A percentile compares a stretch with the other conserved stretches of the same genome.
Conservation (phyloP, 2,113 vertebrate species). For the Alethe diademata region DNA sequence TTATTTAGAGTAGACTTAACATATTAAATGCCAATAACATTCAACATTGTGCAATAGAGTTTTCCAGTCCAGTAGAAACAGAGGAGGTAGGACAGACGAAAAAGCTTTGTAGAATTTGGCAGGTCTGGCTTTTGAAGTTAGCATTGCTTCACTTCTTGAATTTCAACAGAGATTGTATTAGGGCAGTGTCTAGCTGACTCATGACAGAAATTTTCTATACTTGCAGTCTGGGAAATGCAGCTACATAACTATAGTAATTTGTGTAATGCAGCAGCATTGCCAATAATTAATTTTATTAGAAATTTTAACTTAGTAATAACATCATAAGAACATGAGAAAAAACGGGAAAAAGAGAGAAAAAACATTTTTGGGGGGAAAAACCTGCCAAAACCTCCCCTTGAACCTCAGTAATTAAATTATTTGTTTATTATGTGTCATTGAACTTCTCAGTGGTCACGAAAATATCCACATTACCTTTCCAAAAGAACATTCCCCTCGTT, state of each 20-base stretch:
- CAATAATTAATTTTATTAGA: not conserved
- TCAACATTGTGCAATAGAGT: not conserved
- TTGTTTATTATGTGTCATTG: conserved; percentile 48
- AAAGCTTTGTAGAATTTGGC: not conserved
- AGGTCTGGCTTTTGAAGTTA: not conserved
- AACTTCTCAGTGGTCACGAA: conserved; percentile 52
- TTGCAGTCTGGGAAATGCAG: not conserved
- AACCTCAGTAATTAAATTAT: conserved; percentile 3
- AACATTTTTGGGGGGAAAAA: accelerated
- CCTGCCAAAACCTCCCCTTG: not conserved
- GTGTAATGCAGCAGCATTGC: not conserved
- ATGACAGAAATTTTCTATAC: not conserved
- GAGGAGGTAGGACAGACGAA: not conserved
- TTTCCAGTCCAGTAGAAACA: not conserved
- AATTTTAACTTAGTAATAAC: not conserved
- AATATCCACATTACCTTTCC: conserved; percentile 47
- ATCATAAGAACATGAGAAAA: not conserved
- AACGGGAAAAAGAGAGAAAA: not conserved
- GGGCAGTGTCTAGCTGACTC: not conserved
- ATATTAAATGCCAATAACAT: not conserved
- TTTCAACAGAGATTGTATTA: not conserved
- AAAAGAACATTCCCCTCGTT: conserved; percentile 66
- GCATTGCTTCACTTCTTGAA: not conserved
- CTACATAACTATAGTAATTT: not conserved
- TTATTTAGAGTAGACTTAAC: not conserved